Conservation (phyloP, 2,113 vertebrate species). For the Burhinus oedicnemus region DNA sequence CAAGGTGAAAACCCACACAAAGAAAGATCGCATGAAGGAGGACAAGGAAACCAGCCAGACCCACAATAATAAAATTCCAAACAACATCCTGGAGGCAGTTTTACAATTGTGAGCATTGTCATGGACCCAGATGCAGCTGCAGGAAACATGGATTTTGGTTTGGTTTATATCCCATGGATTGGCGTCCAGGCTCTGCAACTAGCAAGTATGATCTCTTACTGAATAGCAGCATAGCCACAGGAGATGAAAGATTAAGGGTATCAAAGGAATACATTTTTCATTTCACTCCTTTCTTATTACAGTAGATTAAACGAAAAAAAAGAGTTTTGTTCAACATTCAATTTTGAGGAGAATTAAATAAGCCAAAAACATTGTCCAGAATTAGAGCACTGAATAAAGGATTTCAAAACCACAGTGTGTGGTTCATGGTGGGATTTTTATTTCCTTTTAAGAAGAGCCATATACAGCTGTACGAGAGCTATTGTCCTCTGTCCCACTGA, state of each 20-base stretch:
- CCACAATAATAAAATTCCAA: neutral
- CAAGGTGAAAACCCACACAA: constrained; percentile 6
- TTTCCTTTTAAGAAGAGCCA: constrained; percentile 55
- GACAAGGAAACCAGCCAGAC: constrained; percentile 17
- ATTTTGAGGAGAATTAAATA: constrained; percentile 67
- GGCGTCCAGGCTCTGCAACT: neutral
- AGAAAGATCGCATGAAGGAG: neutral
- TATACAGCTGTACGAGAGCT: constrained; percentile 48
- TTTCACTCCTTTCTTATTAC: constrained; percentile 66
- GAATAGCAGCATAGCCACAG: constrained; percentile 58
- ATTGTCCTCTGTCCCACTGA: constrained; percentile 58
- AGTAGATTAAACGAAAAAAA: constrained; percentile 50
- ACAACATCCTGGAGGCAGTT: constrained; percentile 4
- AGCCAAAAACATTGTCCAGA: constrained; percentile 67
- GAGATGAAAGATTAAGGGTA: constrained; percentile 64
- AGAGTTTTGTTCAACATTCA: constrained; percentile 60
- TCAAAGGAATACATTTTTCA: constrained; percentile 63
- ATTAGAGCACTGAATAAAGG: constrained; percentile 56
- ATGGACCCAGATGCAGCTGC: constrained; percentile 6
- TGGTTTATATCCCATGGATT: constrained; percentile 31
- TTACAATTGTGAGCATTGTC: constrained; percentile 10
- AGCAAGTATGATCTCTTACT: constrained; percentile 30
- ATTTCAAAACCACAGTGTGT: constrained; percentile 66
- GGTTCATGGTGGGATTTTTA: constrained; percentile 47
- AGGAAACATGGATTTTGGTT: constrained; percentile 38